Evolutionary conservation across 1,140 invertebrate genomes (phyloP).

Genomic region (Drosophila melanogaster): DNA sequence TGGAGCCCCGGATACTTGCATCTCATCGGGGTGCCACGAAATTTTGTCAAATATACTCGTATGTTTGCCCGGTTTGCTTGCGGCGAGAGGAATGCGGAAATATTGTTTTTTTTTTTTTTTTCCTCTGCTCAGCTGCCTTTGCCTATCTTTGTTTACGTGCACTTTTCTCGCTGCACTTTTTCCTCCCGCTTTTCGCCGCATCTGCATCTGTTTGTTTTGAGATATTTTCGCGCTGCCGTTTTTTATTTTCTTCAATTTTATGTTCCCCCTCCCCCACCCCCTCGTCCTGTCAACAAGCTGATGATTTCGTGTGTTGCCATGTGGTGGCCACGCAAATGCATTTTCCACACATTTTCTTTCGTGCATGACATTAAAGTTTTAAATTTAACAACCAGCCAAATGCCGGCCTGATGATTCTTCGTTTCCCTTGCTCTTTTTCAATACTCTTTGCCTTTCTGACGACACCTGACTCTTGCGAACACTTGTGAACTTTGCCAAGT

Average conservation of each 20-base stretch:
- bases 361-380: constrained; percentile 81
- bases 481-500: constrained; percentile 70
- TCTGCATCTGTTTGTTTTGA: constrained; percentile 44
- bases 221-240: constrained; percentile 51
- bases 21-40: constrained; percentile 40
- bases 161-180: constrained; percentile 50
- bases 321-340: constrained; percentile 35
- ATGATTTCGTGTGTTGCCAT: constrained; percentile 51
- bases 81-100: constrained; percentile 68
- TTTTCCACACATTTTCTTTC: constrained; percentile 65
- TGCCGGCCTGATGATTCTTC: constrained; percentile 42
- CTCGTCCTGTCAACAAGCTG: constrained; percentile 46
- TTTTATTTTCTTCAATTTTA: constrained; percentile 26
- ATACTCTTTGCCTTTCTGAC: constrained; percentile 27
- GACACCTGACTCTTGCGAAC: constrained; percentile 55
- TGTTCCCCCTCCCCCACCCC: constrained; percentile 25
- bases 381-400: constrained; percentile 71
- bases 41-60: constrained; percentile 63
- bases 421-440: constrained; percentile 1
- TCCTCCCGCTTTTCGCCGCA: constrained; percentile 41
- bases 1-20: constrained; percentile 12
- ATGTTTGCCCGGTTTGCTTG: constrained; percentile 46
- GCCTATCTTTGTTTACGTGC: constrained; percentile 57
- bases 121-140: constrained; percentile 33
- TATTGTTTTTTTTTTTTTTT: constrained; percentile 59